Percentiles rank a stretch among this genome's conserved stretches.
These are phyloP conservation scores for Gobiocypris rarus DNA, from an alignment of 2,113 vertebrate genomes.

Conservation along the genomic window DNA sequence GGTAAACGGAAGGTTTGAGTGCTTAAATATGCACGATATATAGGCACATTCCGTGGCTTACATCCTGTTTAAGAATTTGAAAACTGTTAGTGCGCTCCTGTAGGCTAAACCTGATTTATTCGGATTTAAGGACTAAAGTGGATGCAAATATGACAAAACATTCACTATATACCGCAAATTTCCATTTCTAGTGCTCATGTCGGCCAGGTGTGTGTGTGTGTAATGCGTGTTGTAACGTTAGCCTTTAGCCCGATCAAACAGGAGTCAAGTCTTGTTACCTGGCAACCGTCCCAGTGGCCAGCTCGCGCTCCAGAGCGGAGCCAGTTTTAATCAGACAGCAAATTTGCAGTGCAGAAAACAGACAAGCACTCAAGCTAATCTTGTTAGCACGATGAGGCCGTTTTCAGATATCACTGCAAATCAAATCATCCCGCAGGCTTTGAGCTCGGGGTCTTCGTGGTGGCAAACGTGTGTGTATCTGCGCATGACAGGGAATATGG, in stretches of 20 bases:
- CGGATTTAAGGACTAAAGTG: neutral
- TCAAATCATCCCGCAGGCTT: slow-evolving; percentile 83
- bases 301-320: slow-evolving; percentile 75
- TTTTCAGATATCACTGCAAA: slow-evolving; percentile 89
- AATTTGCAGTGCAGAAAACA: slow-evolving; percentile 82
- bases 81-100: neutral
- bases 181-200: neutral
- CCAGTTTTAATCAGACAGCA: slow-evolving; percentile 82
- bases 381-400: slow-evolving; percentile 86
- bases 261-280: slow-evolving; percentile 79
- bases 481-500: slow-evolving; percentile 51
- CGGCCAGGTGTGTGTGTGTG: slow-evolving; percentile 44
- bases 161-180: neutral
- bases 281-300: slow-evolving; percentile 81
- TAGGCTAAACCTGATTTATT: neutral
- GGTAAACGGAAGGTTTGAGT: slow-evolving; percentile 68
- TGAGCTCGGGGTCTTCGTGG: slow-evolving; percentile 62
- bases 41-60: neutral
- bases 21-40: neutral
- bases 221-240: slow-evolving; percentile 58
- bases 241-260: slow-evolving; percentile 72
- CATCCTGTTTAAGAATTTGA: slow-evolving; percentile 31
- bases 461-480: slow-evolving; percentile 51
- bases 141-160: neutral
- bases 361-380: slow-evolving; percentile 85